A percentile compares a stretch with the other conserved stretches of the same genome.
phyloP scores from a whole-genome alignment of 2,113 vertebrate species.

The Upupa epops region DNA sequence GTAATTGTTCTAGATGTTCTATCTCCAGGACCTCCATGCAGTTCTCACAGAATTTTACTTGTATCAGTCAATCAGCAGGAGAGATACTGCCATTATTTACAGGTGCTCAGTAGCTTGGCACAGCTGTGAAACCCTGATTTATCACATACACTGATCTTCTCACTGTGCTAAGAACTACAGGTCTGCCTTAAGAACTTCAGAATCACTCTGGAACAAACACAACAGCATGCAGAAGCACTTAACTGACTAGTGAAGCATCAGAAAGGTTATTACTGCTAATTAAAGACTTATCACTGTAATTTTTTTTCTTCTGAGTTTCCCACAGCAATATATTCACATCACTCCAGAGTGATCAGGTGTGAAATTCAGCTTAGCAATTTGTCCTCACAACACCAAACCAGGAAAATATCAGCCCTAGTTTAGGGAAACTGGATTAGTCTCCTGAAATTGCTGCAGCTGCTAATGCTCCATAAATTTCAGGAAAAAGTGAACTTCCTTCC shows the following conservation, averaged over 20 bases:
- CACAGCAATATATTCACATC: background rate
- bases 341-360: rapidly evolving
- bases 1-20: background rate
- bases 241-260: background rate
- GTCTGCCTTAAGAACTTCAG: rapidly evolving
- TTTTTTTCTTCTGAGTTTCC: background rate
- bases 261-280: background rate
- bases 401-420: background rate
- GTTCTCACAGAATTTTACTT: background rate
- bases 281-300: background rate
- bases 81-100: background rate
- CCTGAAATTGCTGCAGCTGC: background rate
- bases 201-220: background rate
- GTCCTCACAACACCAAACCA: background rate
- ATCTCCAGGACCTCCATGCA: background rate
- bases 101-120: background rate
- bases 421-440: background rate
- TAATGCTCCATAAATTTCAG: background rate
- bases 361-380: background rate
- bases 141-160: background rate
- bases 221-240: background rate
- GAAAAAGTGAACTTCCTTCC: background rate
- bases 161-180: background rate
- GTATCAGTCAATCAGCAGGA: background rate
- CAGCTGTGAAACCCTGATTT: background rate